Conservation (phyloP, 2,888 invertebrate species). For the Meta bourneti region DNA sequence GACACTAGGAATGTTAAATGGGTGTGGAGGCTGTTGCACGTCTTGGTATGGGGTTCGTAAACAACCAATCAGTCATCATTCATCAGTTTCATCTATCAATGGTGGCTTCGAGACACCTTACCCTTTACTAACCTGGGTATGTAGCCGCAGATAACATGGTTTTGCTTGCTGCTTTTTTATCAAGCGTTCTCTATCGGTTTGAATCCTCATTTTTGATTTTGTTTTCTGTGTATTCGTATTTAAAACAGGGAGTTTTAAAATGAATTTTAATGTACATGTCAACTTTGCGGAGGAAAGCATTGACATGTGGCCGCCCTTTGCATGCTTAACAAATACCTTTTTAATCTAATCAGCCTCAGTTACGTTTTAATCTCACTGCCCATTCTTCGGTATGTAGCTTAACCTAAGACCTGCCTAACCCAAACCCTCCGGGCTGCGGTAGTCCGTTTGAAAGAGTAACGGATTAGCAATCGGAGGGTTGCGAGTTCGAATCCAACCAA, state of each 20-base stretch:
- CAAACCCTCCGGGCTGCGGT: too few relatives aligned
- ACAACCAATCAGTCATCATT: slow-evolving; percentile 45
- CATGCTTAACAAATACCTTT: too few relatives aligned
- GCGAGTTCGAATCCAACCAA: too few relatives aligned
- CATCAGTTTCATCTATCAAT: slow-evolving; percentile 9
- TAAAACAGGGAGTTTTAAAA: not conserved
- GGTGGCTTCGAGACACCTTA: not conserved
- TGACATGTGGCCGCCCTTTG: too few relatives aligned
- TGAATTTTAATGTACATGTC: not conserved
- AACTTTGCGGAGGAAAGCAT: not conserved
- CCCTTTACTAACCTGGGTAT: not conserved
- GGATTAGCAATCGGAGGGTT: too few relatives aligned
- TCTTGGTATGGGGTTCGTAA: not conserved
- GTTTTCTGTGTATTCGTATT: too few relatives aligned
- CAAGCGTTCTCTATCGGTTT: not conserved
- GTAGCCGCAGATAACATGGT: not conserved
- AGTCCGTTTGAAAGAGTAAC: too few relatives aligned
- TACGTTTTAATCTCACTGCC: too few relatives aligned
- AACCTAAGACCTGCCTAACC: too few relatives aligned
- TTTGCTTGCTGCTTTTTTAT: not conserved
- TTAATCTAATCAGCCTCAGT: too few relatives aligned
- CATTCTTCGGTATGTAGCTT: too few relatives aligned
- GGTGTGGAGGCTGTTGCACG: slow-evolving; percentile 1
- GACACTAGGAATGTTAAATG: not conserved
- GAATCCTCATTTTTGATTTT: too few relatives aligned